Base-by-base conservation (phyloP, 1,140 invertebrate genomes). In the Theocolax elegans region DNA sequence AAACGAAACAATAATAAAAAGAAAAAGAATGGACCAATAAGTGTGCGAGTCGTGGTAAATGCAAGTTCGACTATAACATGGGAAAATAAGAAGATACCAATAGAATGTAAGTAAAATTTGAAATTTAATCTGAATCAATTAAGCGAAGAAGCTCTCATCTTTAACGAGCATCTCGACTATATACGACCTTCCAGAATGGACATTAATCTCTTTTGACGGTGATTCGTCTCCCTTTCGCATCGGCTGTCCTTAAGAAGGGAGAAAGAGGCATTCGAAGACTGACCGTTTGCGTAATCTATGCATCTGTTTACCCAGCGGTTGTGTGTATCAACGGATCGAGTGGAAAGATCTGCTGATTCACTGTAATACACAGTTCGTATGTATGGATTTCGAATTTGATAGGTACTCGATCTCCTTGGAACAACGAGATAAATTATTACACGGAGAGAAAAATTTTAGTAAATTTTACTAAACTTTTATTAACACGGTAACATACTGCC, bases 121-220 rank as follows among this genome's bases (percentile, higher is more conserved):
- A 62, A 53, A 60, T 48, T 60, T 21, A 68, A 68, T 60, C 42
- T 31, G 56, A 68, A 51, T 60, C 56, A 68, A 68, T 60, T 68
- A 68, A 15, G 42, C 17, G 38, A 46, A 51, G 31, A 53, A 53
- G 35, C 19, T 51, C 29, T 60, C 21, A 53, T 53, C 29, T 60
- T 60, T 53, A 68, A 68, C 48, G 38, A 60, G 17, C 4, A 6
- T 15, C 27, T n/a, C n/a, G 53, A 56, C 49, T 65, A 27, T 12
- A 9, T 38, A 12, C 13, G 10, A 1, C 27, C 29, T 56, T 19
- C 2, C 2, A 9, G 27, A n/a, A 48, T 49, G 31, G 29, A 59
- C 46, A 49, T 59, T 67, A 59, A 67, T 67, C 54, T 67, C 31
- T 15, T 49, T 59, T 35, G 64, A 66, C 40, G 49, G 53, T 4